Percentiles rank a stretch among this genome's conserved stretches.
Conservation (phyloP, 1,140 invertebrate species). For the Leptoteleia sp. region DNA sequence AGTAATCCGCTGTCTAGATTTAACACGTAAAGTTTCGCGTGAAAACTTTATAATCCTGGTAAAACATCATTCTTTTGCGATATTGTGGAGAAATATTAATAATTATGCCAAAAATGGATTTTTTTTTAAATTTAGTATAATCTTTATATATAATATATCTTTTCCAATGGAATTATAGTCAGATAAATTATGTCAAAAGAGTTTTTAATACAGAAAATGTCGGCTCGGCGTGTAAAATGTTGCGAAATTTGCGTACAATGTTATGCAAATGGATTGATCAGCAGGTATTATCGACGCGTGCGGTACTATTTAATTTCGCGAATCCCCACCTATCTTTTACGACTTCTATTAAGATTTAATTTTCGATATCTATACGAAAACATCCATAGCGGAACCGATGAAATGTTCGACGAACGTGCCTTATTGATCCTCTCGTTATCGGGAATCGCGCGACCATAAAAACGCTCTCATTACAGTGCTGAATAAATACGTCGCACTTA, state of each 20-base stretch:
- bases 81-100: no score
- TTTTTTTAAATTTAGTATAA: no score
- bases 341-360: conserved; percentile 75
- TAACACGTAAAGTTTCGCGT: conserved; percentile 13
- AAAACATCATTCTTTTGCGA: no score
- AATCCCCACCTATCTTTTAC: conserved; percentile 47
- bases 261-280: conserved; percentile 19
- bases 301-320: conserved; percentile 24
- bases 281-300: conserved; percentile 16
- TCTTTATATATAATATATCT: no score
- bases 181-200: no score
- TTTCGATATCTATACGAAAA: conserved; percentile 73
- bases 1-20: conserved; percentile 9
- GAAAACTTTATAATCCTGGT: no score
- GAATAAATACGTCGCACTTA: conserved; percentile 42
- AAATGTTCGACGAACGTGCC: conserved; percentile 74
- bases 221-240: no score
- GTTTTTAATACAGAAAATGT: no score
- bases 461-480: conserved; percentile 32
- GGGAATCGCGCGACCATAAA: conserved; percentile 65
- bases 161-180: no score
- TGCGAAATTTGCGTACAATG: neutral
- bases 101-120: no score
- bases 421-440: conserved; percentile 74
- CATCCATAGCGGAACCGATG: conserved; percentile 67